phyloP scores from a whole-genome alignment of 2,797 vertebrate genomes.

The Xenops minutus region DNA sequence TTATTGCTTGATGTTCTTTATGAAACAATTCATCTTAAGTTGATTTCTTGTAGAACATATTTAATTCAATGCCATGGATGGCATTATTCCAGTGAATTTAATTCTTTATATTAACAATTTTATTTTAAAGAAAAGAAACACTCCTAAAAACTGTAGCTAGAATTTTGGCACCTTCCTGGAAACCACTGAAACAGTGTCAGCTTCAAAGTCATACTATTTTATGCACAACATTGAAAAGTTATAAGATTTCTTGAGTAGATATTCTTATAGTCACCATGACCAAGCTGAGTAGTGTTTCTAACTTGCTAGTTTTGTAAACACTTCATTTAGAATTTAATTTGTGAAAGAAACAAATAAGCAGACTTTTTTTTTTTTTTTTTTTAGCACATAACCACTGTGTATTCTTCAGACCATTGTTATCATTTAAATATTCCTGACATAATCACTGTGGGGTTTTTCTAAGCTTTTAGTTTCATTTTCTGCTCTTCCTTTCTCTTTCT shows the following conservation, averaged over 20 bases:
- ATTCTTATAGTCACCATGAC: not conserved
- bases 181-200: not conserved
- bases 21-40: not conserved
- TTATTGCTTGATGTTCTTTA: not conserved
- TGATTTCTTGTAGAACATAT: not conserved
- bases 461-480: not conserved
- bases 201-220: not conserved
- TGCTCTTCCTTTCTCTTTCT: not conserved
- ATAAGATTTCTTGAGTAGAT: not conserved
- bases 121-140: not conserved
- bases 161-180: not conserved
- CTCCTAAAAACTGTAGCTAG: not conserved
- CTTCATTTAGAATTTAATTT: not conserved
- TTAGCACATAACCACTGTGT: accelerated
- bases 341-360: not conserved
- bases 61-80: not conserved
- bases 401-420: not conserved
- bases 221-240: not conserved
- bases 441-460: accelerated
- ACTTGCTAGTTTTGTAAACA: not conserved
- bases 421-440: not conserved
- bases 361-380: no score
- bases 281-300: not conserved
- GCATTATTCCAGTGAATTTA: not conserved
- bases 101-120: not conserved